Evolutionary conservation across 2,113 vertebrate species (phyloP), one percentile per base, ranked within the genome.

Genomic region (Syrmaticus mikado): DNA sequence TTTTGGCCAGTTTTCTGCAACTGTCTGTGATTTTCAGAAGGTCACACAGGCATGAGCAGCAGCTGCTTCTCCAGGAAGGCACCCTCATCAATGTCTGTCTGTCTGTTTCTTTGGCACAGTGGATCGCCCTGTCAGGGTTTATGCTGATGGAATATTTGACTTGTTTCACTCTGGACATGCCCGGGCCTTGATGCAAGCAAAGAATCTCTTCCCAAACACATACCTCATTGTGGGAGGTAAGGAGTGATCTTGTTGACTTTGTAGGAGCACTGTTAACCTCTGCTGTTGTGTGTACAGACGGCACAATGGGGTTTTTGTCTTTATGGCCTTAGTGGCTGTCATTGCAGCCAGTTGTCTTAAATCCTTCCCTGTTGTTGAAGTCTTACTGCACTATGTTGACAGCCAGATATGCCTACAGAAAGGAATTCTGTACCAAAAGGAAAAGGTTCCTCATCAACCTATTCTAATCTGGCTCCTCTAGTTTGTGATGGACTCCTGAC

Each of bases 131-230:
- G 99, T 99, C 94, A 98, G 99, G 85, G 99, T 99, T 84, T 99
- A 99, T 62, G 99, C 99, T 1, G 99, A 99, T 89, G 99, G 99
- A 50, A 99, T 99, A 97, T 99, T 99, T 97, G 99, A 99, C 71
- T 98, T 99, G 94, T 99, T 99, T 96, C 99, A 99, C 96, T 99
- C 99, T 19, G 99, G 99, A 93, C 99, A 99, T 19, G 99, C 99
- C 95, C 98, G 99, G 75, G 99, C 99, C 46, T 98, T 99, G 93
- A 99, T 99, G 99, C 99, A 99, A 97, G 99, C 99, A 0, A 99
- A 99, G 97, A 98, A 98, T 95, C 99, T 99, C 93, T 99, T 99
- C 94, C 99, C 99, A 82, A 99, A 99, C 93, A 99, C 99, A 25
- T 98, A 99, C 96, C 99, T 99, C 97, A 99, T 99, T 64, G 99